These are phyloP conservation scores for Aphidius gifuensis DNA, from an alignment of 1,140 invertebrate species.

Conservation along the genomic window DNA sequence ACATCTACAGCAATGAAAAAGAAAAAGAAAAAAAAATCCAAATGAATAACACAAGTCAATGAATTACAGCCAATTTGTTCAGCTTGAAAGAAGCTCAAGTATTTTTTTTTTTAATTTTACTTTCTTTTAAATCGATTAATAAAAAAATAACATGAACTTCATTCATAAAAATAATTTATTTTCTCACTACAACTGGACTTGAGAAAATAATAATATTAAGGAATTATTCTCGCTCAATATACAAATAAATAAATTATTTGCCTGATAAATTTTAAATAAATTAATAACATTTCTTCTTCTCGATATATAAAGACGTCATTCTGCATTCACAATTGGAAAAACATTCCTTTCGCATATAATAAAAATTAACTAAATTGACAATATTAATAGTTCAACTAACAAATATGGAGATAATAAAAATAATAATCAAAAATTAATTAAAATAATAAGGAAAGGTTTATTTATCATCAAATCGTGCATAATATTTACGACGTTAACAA, in stretches of 20 bases:
- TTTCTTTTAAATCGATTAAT: conserved; percentile 5
- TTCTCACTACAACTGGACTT: too few relatives aligned
- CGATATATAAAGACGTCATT: conserved; percentile 33
- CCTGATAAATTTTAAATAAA: too few relatives aligned
- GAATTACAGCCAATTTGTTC: too few relatives aligned
- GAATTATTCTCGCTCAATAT: too few relatives aligned
- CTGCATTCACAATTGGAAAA: conserved; percentile 57
- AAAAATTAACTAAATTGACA: conserved; percentile 31
- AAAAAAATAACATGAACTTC: too few relatives aligned
- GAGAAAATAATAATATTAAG: too few relatives aligned
- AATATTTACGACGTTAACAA: conserved; percentile 44
- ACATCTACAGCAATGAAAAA: conserved; percentile 4
- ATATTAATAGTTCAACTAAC: conserved; percentile 32
- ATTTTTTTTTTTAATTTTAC: not conserved
- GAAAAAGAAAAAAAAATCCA: conserved; percentile 4
- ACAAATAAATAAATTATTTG: too few relatives aligned
- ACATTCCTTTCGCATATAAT: conserved; percentile 50
- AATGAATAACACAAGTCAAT: not conserved
- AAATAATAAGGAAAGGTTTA: conserved; percentile 21
- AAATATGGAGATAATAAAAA: too few relatives aligned
- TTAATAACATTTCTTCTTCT: too few relatives aligned
- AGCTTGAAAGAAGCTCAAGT: too few relatives aligned
- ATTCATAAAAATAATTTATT: too few relatives aligned
- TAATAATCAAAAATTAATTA: conserved; percentile 28
- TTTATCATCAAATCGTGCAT: conserved; percentile 49